phyloP scores from a whole-genome alignment of 92 coral and sea anemone genomes.

The Blastomussa wellsi region DNA sequence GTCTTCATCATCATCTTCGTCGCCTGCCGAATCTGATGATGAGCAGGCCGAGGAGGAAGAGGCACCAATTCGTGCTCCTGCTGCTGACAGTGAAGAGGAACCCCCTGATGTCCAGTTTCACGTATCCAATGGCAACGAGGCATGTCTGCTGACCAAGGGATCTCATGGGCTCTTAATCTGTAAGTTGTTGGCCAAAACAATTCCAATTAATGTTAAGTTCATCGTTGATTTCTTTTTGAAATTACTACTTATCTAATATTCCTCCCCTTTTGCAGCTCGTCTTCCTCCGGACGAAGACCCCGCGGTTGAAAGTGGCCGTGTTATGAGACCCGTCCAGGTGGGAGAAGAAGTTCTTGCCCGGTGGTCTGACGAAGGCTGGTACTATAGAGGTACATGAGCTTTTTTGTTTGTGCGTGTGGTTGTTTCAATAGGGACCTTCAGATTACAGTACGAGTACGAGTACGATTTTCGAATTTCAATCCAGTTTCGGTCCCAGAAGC shows the following conservation, averaged over 20 bases:
- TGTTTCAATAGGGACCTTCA: too few relatives aligned
- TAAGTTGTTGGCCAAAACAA: constrained; percentile 50
- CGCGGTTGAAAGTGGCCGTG: constrained; percentile 84
- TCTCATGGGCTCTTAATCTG: constrained; percentile 97
- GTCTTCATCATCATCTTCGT: constrained; percentile 55
- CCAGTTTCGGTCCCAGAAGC: too few relatives aligned
- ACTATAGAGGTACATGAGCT: constrained; percentile 76
- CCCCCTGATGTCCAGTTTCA: constrained; percentile 85
- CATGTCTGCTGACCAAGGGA: constrained; percentile 97
- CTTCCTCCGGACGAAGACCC: constrained; percentile 97
- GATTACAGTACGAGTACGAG: too few relatives aligned
- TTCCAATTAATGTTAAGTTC: neutral
- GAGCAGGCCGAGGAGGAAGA: constrained; percentile 37
- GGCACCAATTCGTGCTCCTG: constrained; percentile 25
- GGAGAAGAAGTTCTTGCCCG: constrained; percentile 97
- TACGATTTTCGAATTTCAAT: too few relatives aligned
- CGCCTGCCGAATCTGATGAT: constrained; percentile 42
- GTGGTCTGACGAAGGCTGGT: constrained; percentile 99
- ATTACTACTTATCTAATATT: neutral
- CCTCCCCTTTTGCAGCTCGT: constrained; percentile 64
- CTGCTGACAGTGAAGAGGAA: constrained; percentile 60
- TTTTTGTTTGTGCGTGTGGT: neutral
- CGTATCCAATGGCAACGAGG: constrained; percentile 83
- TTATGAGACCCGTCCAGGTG: constrained; percentile 67
- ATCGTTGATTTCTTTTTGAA: neutral